Conservation (phyloP, 2,113 vertebrate species). For the Nothobranchius furzeri region DNA sequence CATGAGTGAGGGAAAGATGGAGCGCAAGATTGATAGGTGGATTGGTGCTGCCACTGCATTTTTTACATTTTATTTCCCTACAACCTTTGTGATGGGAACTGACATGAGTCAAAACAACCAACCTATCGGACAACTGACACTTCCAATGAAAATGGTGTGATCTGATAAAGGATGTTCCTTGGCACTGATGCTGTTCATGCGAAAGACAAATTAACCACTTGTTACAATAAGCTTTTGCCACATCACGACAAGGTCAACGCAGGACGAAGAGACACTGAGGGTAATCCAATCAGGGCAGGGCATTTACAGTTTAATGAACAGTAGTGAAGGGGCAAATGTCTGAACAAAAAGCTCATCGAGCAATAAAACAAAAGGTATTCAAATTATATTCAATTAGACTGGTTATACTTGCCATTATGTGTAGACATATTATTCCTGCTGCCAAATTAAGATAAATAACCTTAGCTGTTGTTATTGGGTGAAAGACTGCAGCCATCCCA, state of each 20-base stretch:
- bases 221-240: constrained; percentile 25
- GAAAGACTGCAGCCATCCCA: no score
- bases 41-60: no score
- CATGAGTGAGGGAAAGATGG: no score
- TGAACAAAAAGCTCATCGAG: neutral
- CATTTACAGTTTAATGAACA: neutral
- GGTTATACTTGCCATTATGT: no score
- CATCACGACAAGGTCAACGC: neutral
- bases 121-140: neutral
- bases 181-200: neutral
- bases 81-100: no score
- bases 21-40: no score
- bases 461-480: no score
- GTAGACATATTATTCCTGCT: no score
- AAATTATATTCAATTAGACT: no score
- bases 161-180: neutral
- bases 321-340: neutral
- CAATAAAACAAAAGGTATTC: no score
- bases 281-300: constrained; percentile 34
- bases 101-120: neutral
- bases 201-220: constrained; percentile 2
- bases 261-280: constrained; percentile 5
- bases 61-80: no score
- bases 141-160: neutral
- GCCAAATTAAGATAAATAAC: no score